These are phyloP conservation scores for Ptilonorhynchus violaceus DNA, from an alignment of 2,113 vertebrate species.

Conservation along the genomic window DNA sequence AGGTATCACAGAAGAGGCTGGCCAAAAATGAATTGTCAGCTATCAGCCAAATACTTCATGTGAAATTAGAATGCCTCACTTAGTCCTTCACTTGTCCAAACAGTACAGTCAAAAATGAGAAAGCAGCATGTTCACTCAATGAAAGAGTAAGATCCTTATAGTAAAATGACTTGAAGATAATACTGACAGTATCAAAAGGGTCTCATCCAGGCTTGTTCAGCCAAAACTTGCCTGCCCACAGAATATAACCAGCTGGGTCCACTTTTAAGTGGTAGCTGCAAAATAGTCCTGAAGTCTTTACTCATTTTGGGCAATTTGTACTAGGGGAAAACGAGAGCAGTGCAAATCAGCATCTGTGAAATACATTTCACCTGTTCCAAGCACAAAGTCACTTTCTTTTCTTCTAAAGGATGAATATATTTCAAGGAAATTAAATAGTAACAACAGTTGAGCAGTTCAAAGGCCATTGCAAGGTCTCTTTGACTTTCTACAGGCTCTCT, in stretches of 20 bases:
- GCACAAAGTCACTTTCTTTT: not conserved
- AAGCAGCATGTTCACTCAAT: not conserved
- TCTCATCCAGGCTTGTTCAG: not conserved
- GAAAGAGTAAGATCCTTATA: not conserved
- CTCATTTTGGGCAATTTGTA: not conserved
- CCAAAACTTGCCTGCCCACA: not conserved
- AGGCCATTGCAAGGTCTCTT: not conserved
- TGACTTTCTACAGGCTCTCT: not conserved
- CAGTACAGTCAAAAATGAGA: not conserved
- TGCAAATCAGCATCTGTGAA: not conserved
- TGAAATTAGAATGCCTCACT: not conserved
- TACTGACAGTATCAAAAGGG: not conserved
- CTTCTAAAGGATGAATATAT: not conserved
- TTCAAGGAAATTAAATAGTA: not conserved
- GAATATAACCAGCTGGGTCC: accelerated
- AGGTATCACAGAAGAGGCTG: not conserved
- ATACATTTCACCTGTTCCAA: not conserved
- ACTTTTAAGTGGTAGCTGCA: not conserved
- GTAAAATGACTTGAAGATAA: not conserved
- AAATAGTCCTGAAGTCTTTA: not conserved
- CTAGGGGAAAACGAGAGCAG: not conserved
- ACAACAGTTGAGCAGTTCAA: not conserved
- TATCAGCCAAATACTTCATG: not conserved
- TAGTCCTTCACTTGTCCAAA: not conserved
- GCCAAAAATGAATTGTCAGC: not conserved